Conservation (phyloP, 1,140 invertebrate species). For the Zaprionus vittiger region DNA sequence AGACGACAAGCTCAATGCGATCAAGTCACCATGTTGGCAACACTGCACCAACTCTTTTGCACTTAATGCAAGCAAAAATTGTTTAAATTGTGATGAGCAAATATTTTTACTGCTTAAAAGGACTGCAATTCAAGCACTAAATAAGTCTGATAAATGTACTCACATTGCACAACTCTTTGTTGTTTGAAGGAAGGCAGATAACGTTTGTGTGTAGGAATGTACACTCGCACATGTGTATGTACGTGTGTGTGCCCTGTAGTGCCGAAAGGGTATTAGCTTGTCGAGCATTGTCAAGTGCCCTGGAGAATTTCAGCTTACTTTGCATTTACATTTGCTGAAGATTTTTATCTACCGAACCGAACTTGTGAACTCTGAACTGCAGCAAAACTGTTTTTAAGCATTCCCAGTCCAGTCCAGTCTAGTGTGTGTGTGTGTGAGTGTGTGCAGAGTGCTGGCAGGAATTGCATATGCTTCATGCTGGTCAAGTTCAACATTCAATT, state of each 20-base stretch:
- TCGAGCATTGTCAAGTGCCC: slow-evolving; percentile 11
- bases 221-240: not conserved
- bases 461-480: slow-evolving; percentile 45
- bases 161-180: not conserved
- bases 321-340: slow-evolving; percentile 11
- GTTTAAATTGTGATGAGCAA: not conserved
- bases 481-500: slow-evolving; percentile 82
- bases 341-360: slow-evolving; percentile 19
- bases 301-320: not conserved
- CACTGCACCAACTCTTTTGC: not conserved
- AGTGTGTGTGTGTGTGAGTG: slow-evolving; percentile 7
- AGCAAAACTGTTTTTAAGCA: slow-evolving; percentile 26
- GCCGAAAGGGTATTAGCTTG: slow-evolving; percentile 6
- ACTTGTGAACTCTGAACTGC: slow-evolving; percentile 25
- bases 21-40: not conserved
- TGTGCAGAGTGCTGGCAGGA: slow-evolving; percentile 12
- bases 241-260: not conserved
- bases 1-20: not conserved
- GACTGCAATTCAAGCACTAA: not conserved
- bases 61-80: not conserved
- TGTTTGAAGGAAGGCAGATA: not conserved
- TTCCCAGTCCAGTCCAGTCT: slow-evolving; percentile 1
- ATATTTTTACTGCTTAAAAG: not conserved
- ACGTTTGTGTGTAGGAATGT: not conserved
- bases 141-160: slow-evolving; percentile 1